Base-by-base conservation (phyloP, 2,888 invertebrate genomes). In the Tipula unca region DNA sequence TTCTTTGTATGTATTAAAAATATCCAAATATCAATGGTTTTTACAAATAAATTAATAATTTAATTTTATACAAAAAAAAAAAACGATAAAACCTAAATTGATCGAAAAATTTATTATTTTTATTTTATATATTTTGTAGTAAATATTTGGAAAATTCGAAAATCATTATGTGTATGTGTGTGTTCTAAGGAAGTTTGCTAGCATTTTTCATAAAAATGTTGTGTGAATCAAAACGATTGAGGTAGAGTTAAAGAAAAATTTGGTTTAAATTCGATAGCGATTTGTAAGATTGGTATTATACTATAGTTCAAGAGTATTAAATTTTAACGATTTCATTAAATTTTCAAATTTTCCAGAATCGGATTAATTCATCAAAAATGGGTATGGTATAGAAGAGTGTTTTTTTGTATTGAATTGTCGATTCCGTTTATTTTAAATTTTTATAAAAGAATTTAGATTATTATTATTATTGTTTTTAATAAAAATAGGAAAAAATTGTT, bases 11-110 rank as follows among this genome's bases (percentile, higher is more conserved):
- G 54, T 39, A 36, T 84, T 84, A 84, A 84, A 83, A 83, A 83
- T 83, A 35, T 83, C 17, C 17, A 35, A 83, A 35, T 32, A 32
- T 83, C 83, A 83, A 82, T 82, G 85, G 86, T 54, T 86, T 35
- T 42, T 85, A 85, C 29, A 86, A 8, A 54, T 25, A n/a, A 87
- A 48, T 69, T 69, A 48, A 17, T 48, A 5, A 48, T 17, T 17
- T 17, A 25, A 14, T 69, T 69, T 88, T 87, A 87, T 86, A 85
- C 82, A 86, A 88, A 87, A 87, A 87, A 86, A 88, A 88, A 88
- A 88, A 87, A 88, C 87, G 5, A n/a, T n/a, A 3, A 3, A 48
- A 48, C 13, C 8, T n/a, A 48, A 48, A n/a, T 1, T 5, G 48
- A 39, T n/a, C 4, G 25, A 69, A 48, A 48, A 48, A n/a, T n/a